These are phyloP conservation scores for Epinephelus fuscoguttatus DNA, from an alignment of 2,113 vertebrate genomes.

Conservation along the genomic window DNA sequence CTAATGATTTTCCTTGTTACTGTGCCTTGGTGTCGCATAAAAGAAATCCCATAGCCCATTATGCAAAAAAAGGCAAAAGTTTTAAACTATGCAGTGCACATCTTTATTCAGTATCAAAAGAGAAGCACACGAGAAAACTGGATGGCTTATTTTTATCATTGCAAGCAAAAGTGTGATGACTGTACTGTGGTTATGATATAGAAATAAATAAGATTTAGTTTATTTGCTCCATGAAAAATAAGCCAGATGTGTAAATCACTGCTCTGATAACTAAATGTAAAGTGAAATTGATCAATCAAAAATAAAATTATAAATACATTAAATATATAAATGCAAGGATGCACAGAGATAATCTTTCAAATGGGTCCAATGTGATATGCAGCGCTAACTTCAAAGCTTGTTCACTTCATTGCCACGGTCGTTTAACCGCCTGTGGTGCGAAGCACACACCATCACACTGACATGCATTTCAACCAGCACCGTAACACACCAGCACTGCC, in stretches of 20 bases:
- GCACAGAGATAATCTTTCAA: conserved; percentile 42
- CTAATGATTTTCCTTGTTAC: conserved; percentile 52
- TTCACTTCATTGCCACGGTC: conserved; percentile 41
- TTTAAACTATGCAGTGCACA: neutral
- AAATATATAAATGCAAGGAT: conserved; percentile 14
- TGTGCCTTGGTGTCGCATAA: conserved; percentile 23
- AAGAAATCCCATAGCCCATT: neutral
- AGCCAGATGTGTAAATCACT: neutral
- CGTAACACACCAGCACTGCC: conserved; percentile 54
- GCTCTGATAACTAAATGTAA: neutral
- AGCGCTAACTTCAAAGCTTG: conserved; percentile 56
- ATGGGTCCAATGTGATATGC: conserved; percentile 21
- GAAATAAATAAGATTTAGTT: neutral
- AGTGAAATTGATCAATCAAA: conserved; percentile 3
- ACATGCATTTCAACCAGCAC: conserved; percentile 45
- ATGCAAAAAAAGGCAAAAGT: conserved; percentile 39
- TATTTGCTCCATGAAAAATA: conserved; percentile 11
- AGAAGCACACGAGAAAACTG: neutral
- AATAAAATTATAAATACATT: conserved; percentile 29
- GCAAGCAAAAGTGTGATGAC: neutral
- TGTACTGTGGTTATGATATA: neutral
- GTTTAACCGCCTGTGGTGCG: conserved; percentile 45
- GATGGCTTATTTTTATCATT: neutral
- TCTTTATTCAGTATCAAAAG: conserved; percentile 11
- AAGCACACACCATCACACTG: conserved; percentile 22